These are phyloP conservation scores for Hydrotaea diabolus DNA, from an alignment of 2,888 invertebrate species.

Conservation along the genomic window DNA sequence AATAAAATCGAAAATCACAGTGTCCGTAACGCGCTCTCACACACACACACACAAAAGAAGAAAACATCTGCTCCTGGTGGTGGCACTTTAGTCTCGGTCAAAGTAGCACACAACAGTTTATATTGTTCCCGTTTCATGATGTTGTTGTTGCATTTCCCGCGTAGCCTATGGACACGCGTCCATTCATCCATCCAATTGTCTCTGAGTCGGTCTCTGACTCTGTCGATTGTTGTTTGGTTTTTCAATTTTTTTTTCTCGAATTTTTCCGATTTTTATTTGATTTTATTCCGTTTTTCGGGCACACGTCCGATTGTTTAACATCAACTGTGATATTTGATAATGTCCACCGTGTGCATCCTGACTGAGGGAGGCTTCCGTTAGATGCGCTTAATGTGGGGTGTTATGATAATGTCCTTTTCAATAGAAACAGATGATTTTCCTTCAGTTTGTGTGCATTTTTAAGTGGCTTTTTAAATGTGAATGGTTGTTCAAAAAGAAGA, in stretches of 20 bases:
- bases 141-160: slow-evolving; percentile 47
- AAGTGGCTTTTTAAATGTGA: too few species aligned
- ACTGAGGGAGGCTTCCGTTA: neutral
- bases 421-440: slow-evolving; percentile 11
- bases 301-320: slow-evolving; percentile 62
- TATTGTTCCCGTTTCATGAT: slow-evolving; percentile 41
- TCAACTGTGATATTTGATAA: slow-evolving; percentile 33
- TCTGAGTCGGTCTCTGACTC: neutral
- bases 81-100: slow-evolving; percentile 76
- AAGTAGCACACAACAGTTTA: slow-evolving; percentile 48
- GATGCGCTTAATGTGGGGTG: neutral
- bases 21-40: neutral
- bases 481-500: too few species aligned
- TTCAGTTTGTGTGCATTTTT: neutral
- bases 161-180: slow-evolving; percentile 56
- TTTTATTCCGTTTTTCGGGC: slow-evolving; percentile 37
- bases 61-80: slow-evolving; percentile 77
- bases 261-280: slow-evolving; percentile 35
- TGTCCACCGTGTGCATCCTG: neutral
- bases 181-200: slow-evolving; percentile 27
- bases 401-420: neutral
- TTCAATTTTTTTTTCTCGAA: slow-evolving; percentile 29
- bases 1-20: neutral
- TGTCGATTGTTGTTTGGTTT: slow-evolving; percentile 38
- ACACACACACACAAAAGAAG: slow-evolving; percentile 59